Evolutionary conservation across 2,888 invertebrate genomes (phyloP).

Genomic region (Punctoribates punctum): DNA sequence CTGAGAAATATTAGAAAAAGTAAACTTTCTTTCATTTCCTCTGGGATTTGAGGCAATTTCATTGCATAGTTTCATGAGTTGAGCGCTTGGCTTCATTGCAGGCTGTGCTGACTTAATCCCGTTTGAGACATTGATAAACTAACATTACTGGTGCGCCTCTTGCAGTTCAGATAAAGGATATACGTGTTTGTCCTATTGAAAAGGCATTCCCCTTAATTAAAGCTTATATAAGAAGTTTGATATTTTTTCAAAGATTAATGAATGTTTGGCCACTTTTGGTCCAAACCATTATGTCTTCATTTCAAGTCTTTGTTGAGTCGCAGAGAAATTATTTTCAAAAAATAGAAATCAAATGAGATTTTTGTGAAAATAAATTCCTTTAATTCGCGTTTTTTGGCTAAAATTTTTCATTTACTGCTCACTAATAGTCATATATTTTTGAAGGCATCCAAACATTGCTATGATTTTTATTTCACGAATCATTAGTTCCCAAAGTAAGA

Average conservation of each 20-base stretch:
- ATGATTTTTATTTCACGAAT: slow-evolving; percentile 31
- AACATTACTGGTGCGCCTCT: slow-evolving; percentile 19
- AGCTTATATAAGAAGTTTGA: slow-evolving; percentile 7
- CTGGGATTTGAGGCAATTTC: slow-evolving; percentile 40
- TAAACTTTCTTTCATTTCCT: slow-evolving; percentile 42
- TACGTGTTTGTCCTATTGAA: slow-evolving; percentile 43
- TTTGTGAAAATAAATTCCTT: neutral
- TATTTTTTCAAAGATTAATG: slow-evolving; percentile 29
- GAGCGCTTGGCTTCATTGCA: slow-evolving; percentile 14
- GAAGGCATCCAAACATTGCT: neutral
- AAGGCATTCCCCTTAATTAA: slow-evolving; percentile 42
- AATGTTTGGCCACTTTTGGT: slow-evolving; percentile 22
- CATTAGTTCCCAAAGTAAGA: slow-evolving; percentile 5
- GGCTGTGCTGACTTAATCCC: slow-evolving; percentile 41
- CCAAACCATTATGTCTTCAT: neutral
- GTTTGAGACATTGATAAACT: slow-evolving; percentile 39
- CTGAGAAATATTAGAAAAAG: slow-evolving; percentile 19
- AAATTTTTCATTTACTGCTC: neutral
- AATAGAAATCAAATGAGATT: neutral
- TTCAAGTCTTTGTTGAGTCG: neutral
- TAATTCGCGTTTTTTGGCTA: neutral
- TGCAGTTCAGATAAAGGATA: slow-evolving; percentile 27
- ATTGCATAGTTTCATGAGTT: slow-evolving; percentile 16
- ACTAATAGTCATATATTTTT: neutral
- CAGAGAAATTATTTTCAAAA: neutral